phyloP scores from a whole-genome alignment of 1,140 invertebrate genomes.

The Artemia franciscana region DNA sequence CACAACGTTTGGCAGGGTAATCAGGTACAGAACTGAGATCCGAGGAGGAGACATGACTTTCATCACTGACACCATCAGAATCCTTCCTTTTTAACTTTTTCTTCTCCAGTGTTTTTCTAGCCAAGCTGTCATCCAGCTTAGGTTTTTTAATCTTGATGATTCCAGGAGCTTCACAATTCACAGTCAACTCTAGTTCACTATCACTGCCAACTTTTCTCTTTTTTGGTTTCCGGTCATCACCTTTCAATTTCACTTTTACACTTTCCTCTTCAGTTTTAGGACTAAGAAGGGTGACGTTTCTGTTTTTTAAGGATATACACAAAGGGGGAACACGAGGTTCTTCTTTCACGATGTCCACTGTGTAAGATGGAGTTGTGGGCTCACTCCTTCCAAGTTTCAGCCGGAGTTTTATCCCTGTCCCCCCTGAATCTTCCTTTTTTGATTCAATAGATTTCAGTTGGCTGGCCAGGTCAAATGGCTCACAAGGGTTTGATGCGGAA shows the following conservation, averaged over 20 bases:
- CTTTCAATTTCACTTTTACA: constrained; percentile 12
- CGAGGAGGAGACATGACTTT: background rate
- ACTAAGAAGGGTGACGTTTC: constrained; percentile 62
- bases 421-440: background rate
- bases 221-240: constrained; percentile 7
- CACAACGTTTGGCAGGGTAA: background rate
- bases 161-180: background rate
- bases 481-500: background rate
- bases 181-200: background rate
- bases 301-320: constrained; percentile 60
- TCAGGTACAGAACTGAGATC: background rate
- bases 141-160: constrained; percentile 1
- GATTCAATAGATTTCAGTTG: background rate
- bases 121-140: background rate
- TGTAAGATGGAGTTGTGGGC: constrained; percentile 30
- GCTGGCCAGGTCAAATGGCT: background rate
- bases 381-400: constrained; percentile 59
- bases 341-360: constrained; percentile 1
- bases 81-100: background rate
- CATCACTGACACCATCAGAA: background rate
- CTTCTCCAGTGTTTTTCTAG: background rate
- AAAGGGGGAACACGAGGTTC: constrained; percentile 63
- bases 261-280: constrained; percentile 34
- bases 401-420: constrained; percentile 55
- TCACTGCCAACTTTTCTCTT: background rate